phyloP scores from a whole-genome alignment of 2,113 vertebrate genomes.

The Sinocyclocheilus anshuiensis region DNA sequence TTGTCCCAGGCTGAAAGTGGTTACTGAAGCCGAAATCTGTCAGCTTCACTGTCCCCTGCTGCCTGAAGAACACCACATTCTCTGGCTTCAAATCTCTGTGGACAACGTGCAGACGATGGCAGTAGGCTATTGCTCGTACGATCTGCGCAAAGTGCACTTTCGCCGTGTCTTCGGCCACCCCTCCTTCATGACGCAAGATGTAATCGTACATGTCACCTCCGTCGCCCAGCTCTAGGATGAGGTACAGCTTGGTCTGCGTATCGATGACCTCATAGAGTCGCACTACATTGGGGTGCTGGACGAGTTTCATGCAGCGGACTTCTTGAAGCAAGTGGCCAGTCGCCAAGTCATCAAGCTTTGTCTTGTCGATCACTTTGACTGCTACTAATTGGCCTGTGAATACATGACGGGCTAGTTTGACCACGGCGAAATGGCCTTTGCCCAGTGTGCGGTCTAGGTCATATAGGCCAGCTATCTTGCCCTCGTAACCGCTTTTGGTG shows the following conservation, averaged over 20 bases:
- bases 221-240: conserved; percentile 87
- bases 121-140: conserved; percentile 84
- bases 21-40: conserved; percentile 91
- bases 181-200: conserved; percentile 84
- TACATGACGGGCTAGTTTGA: conserved; percentile 84
- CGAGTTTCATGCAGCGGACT: conserved; percentile 88
- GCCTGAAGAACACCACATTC: conserved; percentile 89
- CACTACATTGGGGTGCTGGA: conserved; percentile 90
- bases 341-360: conserved; percentile 80
- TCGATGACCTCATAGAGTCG: conserved; percentile 89
- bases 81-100: conserved; percentile 89
- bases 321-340: conserved; percentile 85
- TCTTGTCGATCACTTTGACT: conserved; percentile 90
- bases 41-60: conserved; percentile 85
- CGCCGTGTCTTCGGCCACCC: conserved; percentile 78
- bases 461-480: conserved; percentile 83
- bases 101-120: conserved; percentile 87
- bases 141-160: conserved; percentile 88
- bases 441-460: conserved; percentile 85
- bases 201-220: conserved; percentile 89
- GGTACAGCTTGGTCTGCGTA: conserved; percentile 86
- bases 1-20: conserved; percentile 84
- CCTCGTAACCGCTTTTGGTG: conserved; percentile 64
- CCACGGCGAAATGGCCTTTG: conserved; percentile 86
- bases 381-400: conserved; percentile 86